Base-by-base conservation (phyloP, 2,888 invertebrate genomes). In the Tinea semifulvella region DNA sequence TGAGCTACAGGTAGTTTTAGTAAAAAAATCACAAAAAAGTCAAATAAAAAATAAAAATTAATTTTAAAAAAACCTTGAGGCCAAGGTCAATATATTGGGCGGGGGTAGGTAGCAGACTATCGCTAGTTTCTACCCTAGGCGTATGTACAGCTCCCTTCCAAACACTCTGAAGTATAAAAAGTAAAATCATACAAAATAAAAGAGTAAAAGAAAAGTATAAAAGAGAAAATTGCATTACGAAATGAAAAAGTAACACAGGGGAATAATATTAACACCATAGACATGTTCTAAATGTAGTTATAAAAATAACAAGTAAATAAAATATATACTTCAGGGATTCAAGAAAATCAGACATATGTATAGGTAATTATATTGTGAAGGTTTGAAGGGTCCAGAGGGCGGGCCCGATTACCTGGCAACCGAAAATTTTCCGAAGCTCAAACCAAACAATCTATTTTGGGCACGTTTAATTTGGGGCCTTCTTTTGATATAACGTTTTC, bases 401-500 rank as follows among this genome's bases (percentile, higher is more conserved):
- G 31, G 31, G 31, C n/a, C 31, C 14, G 13, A 31, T 31, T 31
- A 31, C 31, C 31, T 31, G 31, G 31, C 31, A 31, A 31, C 31
- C 31, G 31, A 31, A 31, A 31, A 31, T 31, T 31, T 31, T 31
- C 31, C 31, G 14, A 31, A 31, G 31, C 31, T 31, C 31, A 11
- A n/a, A 11, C 13, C 31, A 14, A 31, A 31, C 31, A 11, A 31
- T 31, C 31, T 31, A 31, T 31, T 31, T 31, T 13, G 10, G 31
- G 31, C n/a, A 31, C 31, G 14, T 31, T 26, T 26, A 26, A 26
- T 26, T 13, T 31, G 13, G 7, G 14, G 31, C 13, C 7, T 31
- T 14, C 31, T 31, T 31, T 31, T 31, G 31, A 31, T 31, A 31
- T 31, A 31, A 31, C 31, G 31, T 31, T 31, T 31, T 31, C n/a